phyloP scores from a whole-genome alignment of 2,113 vertebrate species.

The Brienomyrus brachyistius region DNA sequence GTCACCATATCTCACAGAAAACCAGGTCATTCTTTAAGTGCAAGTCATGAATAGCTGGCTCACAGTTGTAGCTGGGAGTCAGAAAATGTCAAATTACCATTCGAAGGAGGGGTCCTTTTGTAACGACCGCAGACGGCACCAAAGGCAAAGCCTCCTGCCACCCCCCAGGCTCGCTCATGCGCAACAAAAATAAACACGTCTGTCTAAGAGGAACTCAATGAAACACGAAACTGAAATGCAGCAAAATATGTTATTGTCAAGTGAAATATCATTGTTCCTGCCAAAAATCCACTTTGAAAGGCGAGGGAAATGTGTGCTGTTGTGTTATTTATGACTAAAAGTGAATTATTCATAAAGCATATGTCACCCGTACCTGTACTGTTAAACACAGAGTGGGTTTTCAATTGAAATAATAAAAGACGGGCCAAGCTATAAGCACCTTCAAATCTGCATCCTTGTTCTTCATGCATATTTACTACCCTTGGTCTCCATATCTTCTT shows the following conservation, averaged over 20 bases:
- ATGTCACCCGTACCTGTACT: background rate
- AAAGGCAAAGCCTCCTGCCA: background rate
- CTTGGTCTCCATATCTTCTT: background rate
- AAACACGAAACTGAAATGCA: background rate
- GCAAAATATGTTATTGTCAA: background rate
- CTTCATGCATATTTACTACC: background rate
- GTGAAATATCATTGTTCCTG: background rate
- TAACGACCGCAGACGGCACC: background rate
- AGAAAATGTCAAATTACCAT: conserved; percentile 2
- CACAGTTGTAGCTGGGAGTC: background rate
- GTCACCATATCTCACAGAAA: conserved; percentile 1
- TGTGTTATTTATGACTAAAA: background rate
- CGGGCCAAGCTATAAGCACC: background rate
- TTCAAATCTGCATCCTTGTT: background rate
- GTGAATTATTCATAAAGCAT: background rate
- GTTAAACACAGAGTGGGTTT: background rate
- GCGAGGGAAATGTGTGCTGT: background rate
- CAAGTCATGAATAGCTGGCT: background rate
- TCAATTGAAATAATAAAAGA: background rate
- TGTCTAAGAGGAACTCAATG: background rate
- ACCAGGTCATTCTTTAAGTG: background rate
- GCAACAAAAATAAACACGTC: background rate
- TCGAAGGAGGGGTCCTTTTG: background rate
- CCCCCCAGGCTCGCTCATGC: background rate
- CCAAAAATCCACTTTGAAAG: background rate